Conservation (phyloP, 2,113 vertebrate genomes). For the Trinectes maculatus region DNA sequence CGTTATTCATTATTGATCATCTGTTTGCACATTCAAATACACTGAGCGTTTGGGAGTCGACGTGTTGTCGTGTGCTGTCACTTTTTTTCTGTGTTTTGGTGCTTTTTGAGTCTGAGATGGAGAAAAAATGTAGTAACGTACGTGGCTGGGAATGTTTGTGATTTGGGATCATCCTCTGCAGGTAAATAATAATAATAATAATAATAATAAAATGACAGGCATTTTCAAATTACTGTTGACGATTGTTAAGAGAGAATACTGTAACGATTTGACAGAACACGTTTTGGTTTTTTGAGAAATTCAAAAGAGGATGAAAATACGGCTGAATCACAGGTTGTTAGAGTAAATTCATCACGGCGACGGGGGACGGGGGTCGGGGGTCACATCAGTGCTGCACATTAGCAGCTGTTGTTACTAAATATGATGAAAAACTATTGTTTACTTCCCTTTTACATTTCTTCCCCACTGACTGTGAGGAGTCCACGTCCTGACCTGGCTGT, state of each 20-base stretch:
- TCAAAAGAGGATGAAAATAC: no score
- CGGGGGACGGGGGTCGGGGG: background rate
- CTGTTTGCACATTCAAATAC: background rate
- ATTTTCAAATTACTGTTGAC: no score
- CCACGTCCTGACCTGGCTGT: conserved; percentile 21
- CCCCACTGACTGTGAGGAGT: conserved; percentile 9
- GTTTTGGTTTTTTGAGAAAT: no score
- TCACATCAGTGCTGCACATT: background rate
- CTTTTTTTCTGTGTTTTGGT: background rate
- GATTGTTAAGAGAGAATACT: no score
- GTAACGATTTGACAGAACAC: no score
- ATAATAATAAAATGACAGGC: background rate
- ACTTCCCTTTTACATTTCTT: conserved; percentile 14
- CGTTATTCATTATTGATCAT: no score
- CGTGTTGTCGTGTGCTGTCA: background rate
- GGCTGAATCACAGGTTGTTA: no score
- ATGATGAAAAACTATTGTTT: background rate
- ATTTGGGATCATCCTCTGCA: background rate
- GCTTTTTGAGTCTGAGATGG: background rate
- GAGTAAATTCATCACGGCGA: no score
- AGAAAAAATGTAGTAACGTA: background rate
- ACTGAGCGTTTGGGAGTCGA: background rate
- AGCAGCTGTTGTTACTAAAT: background rate
- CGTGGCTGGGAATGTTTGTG: background rate
- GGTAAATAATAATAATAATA: background rate